Base-by-base conservation (phyloP, 2,797 vertebrate genomes). In the Chaetodon trifasciatus region DNA sequence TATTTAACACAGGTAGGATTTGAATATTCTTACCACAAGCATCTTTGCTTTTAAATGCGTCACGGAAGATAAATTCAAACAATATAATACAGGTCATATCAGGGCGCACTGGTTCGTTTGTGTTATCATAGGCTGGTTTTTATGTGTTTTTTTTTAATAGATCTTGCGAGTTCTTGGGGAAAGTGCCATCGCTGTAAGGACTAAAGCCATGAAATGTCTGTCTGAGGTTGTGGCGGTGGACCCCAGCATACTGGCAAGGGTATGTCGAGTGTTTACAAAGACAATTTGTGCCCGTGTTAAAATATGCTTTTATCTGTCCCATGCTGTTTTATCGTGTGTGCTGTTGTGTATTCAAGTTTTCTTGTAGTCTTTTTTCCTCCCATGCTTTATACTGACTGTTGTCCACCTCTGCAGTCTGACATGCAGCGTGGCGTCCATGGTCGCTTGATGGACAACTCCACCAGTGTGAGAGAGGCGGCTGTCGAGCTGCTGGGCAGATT, bases 201-300 rank as follows among this genome's bases (percentile, higher is more conserved):
- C 98, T 94, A 99, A 99, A 97, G 98, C 98, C 96, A 99, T 99
- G 98, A 99, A 99, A 95, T 99, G 98, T 97, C 91, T 99, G 83
- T 99, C 98, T 90, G 98, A 99, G 92, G 98, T 99, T 86, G 98
- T 99, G 93, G 98, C 98, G 81, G 98, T 99, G 86, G 98, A 99
- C 78, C 98, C 98, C 92, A 99, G 98, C 94, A 99, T 99, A 89
- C 95, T 99, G 91, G 97, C 98, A 83, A 96, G 98, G 96, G 98
- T 99, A 96, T 90, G 90, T 87, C 74, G 5, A 74, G 9, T 79
- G 5, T 58, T 66, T 73, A 10, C 35, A 16, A 57, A 52, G 16
- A 28, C 12, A 44, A 4, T 46, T 49, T 76, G 1, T 57, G 1
- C 24, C 39, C 10, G 56, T 57, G 7, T 60, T 61, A 44, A 49